Conservation (phyloP, 2,113 vertebrate species). For the Neofelis nebulosa region DNA sequence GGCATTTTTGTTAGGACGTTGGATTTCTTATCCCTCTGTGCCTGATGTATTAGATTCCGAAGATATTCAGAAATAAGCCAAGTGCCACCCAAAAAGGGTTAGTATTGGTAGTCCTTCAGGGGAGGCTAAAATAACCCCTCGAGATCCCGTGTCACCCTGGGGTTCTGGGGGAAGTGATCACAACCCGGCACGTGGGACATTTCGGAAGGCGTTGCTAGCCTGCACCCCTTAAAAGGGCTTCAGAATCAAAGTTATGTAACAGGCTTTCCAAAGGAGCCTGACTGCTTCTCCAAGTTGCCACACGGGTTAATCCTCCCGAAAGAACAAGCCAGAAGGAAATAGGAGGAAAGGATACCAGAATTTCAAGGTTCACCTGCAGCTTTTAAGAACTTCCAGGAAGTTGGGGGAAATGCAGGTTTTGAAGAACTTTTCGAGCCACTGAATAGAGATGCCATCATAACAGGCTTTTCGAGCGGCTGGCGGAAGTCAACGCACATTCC, state of each 20-base stretch:
- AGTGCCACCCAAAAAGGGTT: not conserved
- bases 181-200: not conserved
- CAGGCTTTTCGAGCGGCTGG: rapidly evolving
- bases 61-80: not conserved
- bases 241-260: slow-evolving; percentile 3
- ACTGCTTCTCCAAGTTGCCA: not conserved
- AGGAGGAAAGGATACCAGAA: not conserved
- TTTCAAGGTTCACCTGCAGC: not conserved
- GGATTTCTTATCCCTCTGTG: not conserved
- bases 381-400: not conserved
- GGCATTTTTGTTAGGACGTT: not conserved
- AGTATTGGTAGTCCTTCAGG: not conserved
- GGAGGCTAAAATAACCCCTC: not conserved
- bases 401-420: not conserved
- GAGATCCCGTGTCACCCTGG: not conserved
- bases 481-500: rapidly evolving
- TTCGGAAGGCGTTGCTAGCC: not conserved
- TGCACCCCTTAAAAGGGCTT: not conserved
- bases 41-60: not conserved
- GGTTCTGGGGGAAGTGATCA: not conserved
- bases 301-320: not conserved
- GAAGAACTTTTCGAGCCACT: not conserved
- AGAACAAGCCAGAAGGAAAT: not conserved
- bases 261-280: not conserved
- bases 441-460: rapidly evolving